These are phyloP conservation scores for Pogonophryne albipinna DNA, from an alignment of 2,797 vertebrate species.

Conservation along the genomic window DNA sequence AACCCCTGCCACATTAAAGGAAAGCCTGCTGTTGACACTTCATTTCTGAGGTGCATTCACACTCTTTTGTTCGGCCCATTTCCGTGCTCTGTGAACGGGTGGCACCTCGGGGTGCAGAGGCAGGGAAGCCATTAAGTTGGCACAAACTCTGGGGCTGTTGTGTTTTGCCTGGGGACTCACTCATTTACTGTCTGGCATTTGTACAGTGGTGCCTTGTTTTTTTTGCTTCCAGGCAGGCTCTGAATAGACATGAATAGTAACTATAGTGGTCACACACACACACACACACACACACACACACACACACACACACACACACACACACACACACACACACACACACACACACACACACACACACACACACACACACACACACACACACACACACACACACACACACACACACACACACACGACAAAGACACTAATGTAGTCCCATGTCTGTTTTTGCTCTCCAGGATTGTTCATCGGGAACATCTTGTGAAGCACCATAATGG, in stretches of 20 bases:
- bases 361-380: too few species aligned
- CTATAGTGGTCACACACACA: slow-evolving; percentile 55
- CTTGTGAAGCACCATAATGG: slow-evolving; percentile 64
- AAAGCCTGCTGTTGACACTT: slow-evolving; percentile 42
- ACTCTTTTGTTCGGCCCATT: slow-evolving; percentile 62
- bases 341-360: too few species aligned
- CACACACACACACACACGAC: slow-evolving; percentile 21
- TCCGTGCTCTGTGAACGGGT: slow-evolving; percentile 53
- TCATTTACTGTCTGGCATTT: slow-evolving; percentile 72
- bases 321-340: too few species aligned
- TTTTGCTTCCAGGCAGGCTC: slow-evolving; percentile 45
- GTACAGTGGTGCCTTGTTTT: slow-evolving; percentile 21
- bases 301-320: too few species aligned
- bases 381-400: too few species aligned
- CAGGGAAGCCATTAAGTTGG: slow-evolving; percentile 65
- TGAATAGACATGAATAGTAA: slow-evolving; percentile 58
- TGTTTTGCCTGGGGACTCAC: slow-evolving; percentile 68
- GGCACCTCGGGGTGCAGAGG: slow-evolving; percentile 42
- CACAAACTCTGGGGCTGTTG: slow-evolving; percentile 61
- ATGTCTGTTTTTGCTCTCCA: slow-evolving; percentile 57
- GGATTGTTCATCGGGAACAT: slow-evolving; percentile 69
- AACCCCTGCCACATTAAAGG: slow-evolving; percentile 64
- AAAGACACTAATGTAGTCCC: slow-evolving; percentile 67
- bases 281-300: not conserved
- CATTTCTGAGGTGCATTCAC: slow-evolving; percentile 50